These are phyloP conservation scores for Drosophila niveifrons DNA, from an alignment of 2,888 invertebrate genomes.

Conservation along the genomic window DNA sequence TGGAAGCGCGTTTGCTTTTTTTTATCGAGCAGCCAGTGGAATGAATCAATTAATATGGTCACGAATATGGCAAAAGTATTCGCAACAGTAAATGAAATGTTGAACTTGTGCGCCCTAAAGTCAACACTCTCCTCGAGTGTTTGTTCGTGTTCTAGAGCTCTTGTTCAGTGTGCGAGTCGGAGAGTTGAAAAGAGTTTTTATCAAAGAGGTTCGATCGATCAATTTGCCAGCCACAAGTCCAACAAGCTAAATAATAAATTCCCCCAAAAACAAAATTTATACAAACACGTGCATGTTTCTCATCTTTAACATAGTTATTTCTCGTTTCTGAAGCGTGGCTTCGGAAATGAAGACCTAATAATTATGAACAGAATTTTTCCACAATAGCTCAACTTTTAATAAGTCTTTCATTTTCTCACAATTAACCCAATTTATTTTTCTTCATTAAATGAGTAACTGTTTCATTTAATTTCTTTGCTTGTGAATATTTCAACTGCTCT, in stretches of 20 bases:
- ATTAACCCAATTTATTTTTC: conserved; percentile 1
- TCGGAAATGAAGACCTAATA: neutral
- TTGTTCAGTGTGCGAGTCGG: conserved; percentile 31
- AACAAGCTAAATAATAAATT: neutral
- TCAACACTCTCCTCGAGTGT: conserved; percentile 57
- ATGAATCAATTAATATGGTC: conserved; percentile 73
- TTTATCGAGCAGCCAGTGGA: conserved; percentile 42
- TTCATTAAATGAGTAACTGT: neutral
- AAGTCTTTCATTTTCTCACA: conserved; percentile 3
- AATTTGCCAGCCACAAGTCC: conserved; percentile 4
- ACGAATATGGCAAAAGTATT: conserved; percentile 50
- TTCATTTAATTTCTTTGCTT: neutral
- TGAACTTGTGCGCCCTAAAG: conserved; percentile 56
- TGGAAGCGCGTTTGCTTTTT: conserved; percentile 17
- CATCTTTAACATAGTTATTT: too few relatives aligned
- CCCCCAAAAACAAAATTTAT: neutral
- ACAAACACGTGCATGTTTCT: neutral
- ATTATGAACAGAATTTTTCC: neutral
- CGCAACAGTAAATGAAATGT: conserved; percentile 57
- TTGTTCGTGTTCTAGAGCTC: conserved; percentile 76
- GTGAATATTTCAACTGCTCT: neutral
- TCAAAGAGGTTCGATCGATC: conserved; percentile 44
- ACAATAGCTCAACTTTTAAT: neutral
- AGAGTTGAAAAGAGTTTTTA: conserved; percentile 31
- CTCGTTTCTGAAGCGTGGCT: neutral